Evolutionary conservation across 2,888 invertebrate genomes (phyloP).

Genomic region (Pseudolycoriella hygida): DNA sequence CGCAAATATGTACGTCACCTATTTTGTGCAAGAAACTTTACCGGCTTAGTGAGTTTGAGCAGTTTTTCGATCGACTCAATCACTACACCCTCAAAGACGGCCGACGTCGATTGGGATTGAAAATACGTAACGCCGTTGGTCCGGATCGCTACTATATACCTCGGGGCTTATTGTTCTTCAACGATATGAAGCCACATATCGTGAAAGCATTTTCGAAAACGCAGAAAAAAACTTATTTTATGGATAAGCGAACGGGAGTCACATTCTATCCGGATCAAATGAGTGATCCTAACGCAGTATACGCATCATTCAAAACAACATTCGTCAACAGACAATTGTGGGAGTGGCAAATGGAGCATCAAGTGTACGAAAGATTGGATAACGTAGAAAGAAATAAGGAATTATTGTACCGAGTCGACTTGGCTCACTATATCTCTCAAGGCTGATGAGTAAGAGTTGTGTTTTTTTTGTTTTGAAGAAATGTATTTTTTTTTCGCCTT

Average conservation of each 20-base stretch:
- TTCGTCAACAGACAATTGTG: slow-evolving; percentile 20
- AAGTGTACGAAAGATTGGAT: slow-evolving; percentile 21
- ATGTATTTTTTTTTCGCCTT: no score
- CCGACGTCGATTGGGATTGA: slow-evolving; percentile 19
- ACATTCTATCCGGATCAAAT: slow-evolving; percentile 15
- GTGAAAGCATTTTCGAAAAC: slow-evolving; percentile 19
- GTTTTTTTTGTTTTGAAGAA: no score
- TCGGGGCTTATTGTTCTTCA: slow-evolving; percentile 24
- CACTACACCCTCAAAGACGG: slow-evolving; percentile 24
- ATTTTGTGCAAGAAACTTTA: slow-evolving; percentile 23
- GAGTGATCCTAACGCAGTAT: slow-evolving; percentile 15
- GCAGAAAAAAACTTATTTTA: slow-evolving; percentile 20
- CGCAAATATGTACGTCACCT: slow-evolving; percentile 13
- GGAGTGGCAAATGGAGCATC: slow-evolving; percentile 25
- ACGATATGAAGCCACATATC: slow-evolving; percentile 19
- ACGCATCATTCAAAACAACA: slow-evolving; percentile 23
- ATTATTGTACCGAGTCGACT: slow-evolving; percentile 13
- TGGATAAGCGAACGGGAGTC: slow-evolving; percentile 14
- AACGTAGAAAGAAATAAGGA: slow-evolving; percentile 3
- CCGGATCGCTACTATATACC: slow-evolving; percentile 24
- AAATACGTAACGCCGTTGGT: slow-evolving; percentile 16
- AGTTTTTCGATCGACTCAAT: slow-evolving; percentile 22
- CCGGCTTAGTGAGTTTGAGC: slow-evolving; percentile 17
- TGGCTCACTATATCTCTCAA: slow-evolving; percentile 3
- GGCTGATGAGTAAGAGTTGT: no score